phyloP scores from a whole-genome alignment of 2,888 invertebrate genomes.

The Caenorhabditis wallacei region DNA sequence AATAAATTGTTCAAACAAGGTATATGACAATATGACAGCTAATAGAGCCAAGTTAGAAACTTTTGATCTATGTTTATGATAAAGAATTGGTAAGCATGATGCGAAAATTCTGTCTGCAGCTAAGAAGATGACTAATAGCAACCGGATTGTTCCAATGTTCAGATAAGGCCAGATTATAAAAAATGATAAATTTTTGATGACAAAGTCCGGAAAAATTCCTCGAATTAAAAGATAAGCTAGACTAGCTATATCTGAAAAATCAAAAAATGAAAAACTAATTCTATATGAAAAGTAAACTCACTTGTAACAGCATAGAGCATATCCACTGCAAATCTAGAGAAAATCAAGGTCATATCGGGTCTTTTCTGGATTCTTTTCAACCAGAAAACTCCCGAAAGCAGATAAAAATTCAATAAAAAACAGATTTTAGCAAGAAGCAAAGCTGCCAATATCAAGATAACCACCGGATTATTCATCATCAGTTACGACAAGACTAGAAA shows the following conservation, averaged over 20 bases:
- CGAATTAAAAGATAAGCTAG: not conserved
- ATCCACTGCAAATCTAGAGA: conserved; percentile 1
- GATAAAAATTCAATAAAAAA: conserved; percentile 5
- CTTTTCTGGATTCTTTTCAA: not conserved
- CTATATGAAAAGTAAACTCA: not conserved
- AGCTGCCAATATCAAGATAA: not conserved
- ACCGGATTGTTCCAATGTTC: conserved; percentile 1
- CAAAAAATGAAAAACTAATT: not conserved
- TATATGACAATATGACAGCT: not conserved
- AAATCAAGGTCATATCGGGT: conserved; percentile 8
- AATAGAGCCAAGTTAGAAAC: not conserved
- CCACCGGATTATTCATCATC: not conserved
- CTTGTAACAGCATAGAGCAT: not conserved
- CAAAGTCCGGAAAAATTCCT: not conserved
- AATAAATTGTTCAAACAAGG: not conserved
- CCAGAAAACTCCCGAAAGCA: conserved; percentile 9
- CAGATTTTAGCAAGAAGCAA: not conserved
- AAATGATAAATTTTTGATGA: conserved; percentile 11
- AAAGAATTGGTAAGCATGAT: conserved; percentile 3
- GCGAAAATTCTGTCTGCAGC: conserved; percentile 8
- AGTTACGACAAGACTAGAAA: too few species aligned
- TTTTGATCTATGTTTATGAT: conserved; percentile 7
- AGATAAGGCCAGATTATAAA: conserved; percentile 1
- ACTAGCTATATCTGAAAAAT: not conserved
- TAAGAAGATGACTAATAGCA: not conserved